Percentiles rank a stretch among this genome's conserved stretches.
These are phyloP conservation scores for Neogobius melanostomus DNA, from an alignment of 2,113 vertebrate species.

Conservation along the genomic window DNA sequence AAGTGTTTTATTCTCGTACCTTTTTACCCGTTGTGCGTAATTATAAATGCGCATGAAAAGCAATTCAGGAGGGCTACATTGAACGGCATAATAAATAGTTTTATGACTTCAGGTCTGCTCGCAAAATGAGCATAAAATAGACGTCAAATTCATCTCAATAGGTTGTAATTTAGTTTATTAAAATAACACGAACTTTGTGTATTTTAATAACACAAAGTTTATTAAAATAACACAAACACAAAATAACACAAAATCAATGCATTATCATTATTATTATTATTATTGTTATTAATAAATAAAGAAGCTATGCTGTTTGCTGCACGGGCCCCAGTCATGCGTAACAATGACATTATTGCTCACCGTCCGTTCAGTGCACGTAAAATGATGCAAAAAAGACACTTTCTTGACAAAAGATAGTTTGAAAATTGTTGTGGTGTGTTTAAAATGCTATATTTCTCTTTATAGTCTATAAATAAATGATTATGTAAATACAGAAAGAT, in stretches of 20 bases:
- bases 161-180: constrained; percentile 32
- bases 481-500: neutral
- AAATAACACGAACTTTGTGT: no score
- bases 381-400: constrained; percentile 11
- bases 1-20: constrained; percentile 73
- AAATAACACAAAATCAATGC: constrained; percentile 23
- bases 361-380: constrained; percentile 31
- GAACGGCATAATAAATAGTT: constrained; percentile 64
- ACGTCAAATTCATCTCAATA: constrained; percentile 60
- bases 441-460: neutral
- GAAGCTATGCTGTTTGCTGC: neutral
- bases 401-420: neutral
- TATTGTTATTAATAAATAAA: constrained; percentile 1
- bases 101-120: constrained; percentile 61
- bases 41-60: constrained; percentile 52
- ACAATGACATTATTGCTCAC: constrained; percentile 55
- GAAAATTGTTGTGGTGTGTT: neutral
- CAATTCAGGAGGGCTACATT: constrained; percentile 46
- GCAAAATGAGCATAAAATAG: constrained; percentile 64
- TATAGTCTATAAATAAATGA: neutral
- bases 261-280: constrained; percentile 6
- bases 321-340: constrained; percentile 52
- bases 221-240: no score
- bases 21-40: constrained; percentile 58
- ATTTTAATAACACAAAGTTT: no score